Conservation (phyloP, 1,140 invertebrate species). For the Stegodyphus mimosarum region DNA sequence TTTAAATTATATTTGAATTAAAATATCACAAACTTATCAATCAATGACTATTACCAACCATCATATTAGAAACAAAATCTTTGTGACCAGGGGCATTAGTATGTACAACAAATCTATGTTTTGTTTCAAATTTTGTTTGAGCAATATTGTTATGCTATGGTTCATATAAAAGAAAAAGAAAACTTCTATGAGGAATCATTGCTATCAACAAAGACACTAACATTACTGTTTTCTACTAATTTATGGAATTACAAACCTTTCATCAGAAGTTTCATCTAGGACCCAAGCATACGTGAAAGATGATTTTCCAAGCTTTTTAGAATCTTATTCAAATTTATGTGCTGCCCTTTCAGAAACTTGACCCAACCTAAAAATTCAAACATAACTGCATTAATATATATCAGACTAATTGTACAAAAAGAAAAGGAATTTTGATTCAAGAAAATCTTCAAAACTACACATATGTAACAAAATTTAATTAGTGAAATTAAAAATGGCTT, state of each 20-base stretch:
- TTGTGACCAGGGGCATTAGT: conserved; percentile 97
- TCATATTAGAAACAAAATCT: conserved; percentile 99
- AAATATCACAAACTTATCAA: too few species aligned
- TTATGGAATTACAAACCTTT: conserved; percentile 84
- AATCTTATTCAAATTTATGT: conserved; percentile 97
- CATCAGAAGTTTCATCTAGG: conserved; percentile 98
- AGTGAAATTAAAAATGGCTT: too few species aligned
- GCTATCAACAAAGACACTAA: too few species aligned
- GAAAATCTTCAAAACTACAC: too few species aligned
- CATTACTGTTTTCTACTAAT: too few species aligned
- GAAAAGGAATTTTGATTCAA: too few species aligned
- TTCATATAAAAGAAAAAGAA: conserved; percentile 69
- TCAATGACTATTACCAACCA: too few species aligned
- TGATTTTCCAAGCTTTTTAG: conserved; percentile 96
- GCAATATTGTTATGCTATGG: conserved; percentile 95
- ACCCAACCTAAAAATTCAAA: conserved; percentile 73
- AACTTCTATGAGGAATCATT: too few species aligned
- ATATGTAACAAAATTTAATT: too few species aligned
- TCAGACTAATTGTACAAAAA: too few species aligned
- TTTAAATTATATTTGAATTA: too few species aligned
- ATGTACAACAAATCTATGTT: conserved; percentile 85
- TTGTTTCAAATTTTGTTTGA: conserved; percentile 92
- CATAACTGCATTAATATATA: too few species aligned
- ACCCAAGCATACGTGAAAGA: conserved; percentile 99
- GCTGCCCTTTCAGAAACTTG: conserved; percentile 90